Evolutionary conservation across 2,888 invertebrate species (phyloP), one percentile per base, ranked within the genome.

Genomic region (Drosophila phalerata): DNA sequence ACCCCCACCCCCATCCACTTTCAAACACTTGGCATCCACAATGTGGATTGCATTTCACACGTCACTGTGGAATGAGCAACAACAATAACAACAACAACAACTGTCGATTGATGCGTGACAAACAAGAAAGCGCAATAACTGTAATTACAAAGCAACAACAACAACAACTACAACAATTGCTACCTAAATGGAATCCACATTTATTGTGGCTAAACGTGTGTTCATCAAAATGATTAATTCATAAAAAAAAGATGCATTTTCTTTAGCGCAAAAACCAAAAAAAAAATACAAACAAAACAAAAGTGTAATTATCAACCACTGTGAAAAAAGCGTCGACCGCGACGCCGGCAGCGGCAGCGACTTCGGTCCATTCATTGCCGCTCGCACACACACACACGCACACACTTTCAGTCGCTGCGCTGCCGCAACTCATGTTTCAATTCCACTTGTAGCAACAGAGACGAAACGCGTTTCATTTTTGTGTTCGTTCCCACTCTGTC

Each of bases 221-320:
- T 69, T 85, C 83, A 83, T 85, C 81, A 85, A 78, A 76, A 69
- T 83, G 81, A 83, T 85, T 76, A 85, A 84, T 84, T 74, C 81
- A 65, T 68, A 58, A 70, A 30, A 22, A 22, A 75, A 81, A 77
- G 73, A 74, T 73, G 70, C 62, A 80, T 75, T 72, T 79, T 75
- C 48, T 58, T 70, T 69, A 65, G 67, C 48, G 63, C 67, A 75
- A 69, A 13, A 48, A 49, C 1, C 30, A 30, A 43, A 43, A 28
- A 57, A 49, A 63, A 47, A 51, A 68, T 25, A 28, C 58, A 48
- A 64, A 22, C 28, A 64, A 45, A 56, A 56, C 40, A 58, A 62
- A 67, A 53, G 58, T 69, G 72, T 76, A 83, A 85, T 83, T 85
- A 83, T 83, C 69, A 83, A 83, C 78, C 81, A 83, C 83, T 71